Base-by-base conservation (phyloP, 2,797 vertebrate species). In the Holocentrus rufus region DNA sequence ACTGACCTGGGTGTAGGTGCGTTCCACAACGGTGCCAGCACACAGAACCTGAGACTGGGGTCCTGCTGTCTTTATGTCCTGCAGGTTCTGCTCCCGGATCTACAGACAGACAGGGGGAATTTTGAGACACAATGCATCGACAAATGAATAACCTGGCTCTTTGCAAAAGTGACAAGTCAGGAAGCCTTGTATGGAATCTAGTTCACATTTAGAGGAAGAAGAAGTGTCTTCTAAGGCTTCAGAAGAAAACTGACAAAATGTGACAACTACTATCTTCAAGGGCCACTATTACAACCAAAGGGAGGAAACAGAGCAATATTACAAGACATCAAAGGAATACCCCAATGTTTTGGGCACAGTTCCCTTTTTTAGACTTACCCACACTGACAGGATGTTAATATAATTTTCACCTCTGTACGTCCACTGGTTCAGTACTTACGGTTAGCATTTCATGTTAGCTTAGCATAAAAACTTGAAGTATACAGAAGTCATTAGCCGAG, bases 51-150 rank as follows among this genome's bases (percentile, higher is more conserved):
- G 98, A 50, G 97, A 98, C 86, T 98, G 97, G 60, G 97, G 98
- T 1, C 98, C 98, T 0, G 98, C 98, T 0, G 97, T 99, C 91
- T 97, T 99, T 81, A 98, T 96, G 82, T 99, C 98, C 87, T 99
- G 97, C 72, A 99, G 92, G 84, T 99, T 99, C 92, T 99, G 98
- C 86, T 99, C 98, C 67, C 98, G 95, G 76, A 99, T 99, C 98
- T 99, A 76, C 1, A 74, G 77, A 72, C 5, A 65, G 76, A 58
- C 1, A 53, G 22, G 61, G 60, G 18, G 18, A 53, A 27, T 50
- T 42, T 25, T 1, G 58, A 77, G 9, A 31, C 10, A 46, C 27
- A 3, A 74, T 52, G 22, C 0, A 63, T 25, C 1, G 0, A 34
- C 14, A 27, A 46, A 46, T 1, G 34, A 6, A 18, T 3, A 27